Percentiles rank a stretch among this genome's conserved stretches.
Conservation (phyloP, 1,140 invertebrate genomes). For the Neodiprion lecontei region DNA sequence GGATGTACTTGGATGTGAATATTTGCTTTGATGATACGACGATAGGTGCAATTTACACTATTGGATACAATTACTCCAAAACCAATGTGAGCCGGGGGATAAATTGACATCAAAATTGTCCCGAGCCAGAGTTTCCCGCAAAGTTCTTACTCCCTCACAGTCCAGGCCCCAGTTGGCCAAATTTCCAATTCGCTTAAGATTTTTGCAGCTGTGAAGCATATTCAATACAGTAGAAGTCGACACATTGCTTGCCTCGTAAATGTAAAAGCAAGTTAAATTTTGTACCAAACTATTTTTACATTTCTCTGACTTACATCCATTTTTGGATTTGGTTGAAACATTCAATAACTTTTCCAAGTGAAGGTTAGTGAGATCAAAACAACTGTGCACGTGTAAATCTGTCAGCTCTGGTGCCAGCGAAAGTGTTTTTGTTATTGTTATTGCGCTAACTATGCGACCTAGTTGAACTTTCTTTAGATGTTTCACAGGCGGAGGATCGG, state of each 20-base stretch:
- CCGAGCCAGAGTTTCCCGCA: constrained; percentile 46
- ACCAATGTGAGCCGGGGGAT: constrained; percentile 60
- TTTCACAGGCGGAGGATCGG: constrained; percentile 41
- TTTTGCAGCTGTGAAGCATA: constrained; percentile 51
- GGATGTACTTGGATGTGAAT: neutral
- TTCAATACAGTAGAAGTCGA: constrained; percentile 49
- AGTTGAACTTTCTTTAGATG: constrained; percentile 53
- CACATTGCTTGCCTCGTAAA: constrained; percentile 57
- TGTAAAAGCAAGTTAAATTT: constrained; percentile 59
- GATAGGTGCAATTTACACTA: constrained; percentile 24
- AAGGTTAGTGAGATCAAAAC: constrained; percentile 54
- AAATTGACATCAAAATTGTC: constrained; percentile 59
- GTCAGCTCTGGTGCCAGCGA: constrained; percentile 49
- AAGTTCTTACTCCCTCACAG: constrained; percentile 50
- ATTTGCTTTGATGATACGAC: neutral
- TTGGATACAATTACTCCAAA: constrained; percentile 57
- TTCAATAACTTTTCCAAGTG: constrained; percentile 43
- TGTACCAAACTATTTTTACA: constrained; percentile 44
- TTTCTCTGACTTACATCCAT: constrained; percentile 17
- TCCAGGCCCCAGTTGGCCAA: constrained; percentile 59
- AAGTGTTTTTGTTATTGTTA: constrained; percentile 51
- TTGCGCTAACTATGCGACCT: constrained; percentile 49
- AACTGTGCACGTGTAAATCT: constrained; percentile 56
- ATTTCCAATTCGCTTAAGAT: constrained; percentile 57
- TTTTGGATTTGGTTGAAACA: neutral